These are phyloP conservation scores for Apogon hyalosoma DNA, from an alignment of 2,797 vertebrate species.

Conservation along the genomic window DNA sequence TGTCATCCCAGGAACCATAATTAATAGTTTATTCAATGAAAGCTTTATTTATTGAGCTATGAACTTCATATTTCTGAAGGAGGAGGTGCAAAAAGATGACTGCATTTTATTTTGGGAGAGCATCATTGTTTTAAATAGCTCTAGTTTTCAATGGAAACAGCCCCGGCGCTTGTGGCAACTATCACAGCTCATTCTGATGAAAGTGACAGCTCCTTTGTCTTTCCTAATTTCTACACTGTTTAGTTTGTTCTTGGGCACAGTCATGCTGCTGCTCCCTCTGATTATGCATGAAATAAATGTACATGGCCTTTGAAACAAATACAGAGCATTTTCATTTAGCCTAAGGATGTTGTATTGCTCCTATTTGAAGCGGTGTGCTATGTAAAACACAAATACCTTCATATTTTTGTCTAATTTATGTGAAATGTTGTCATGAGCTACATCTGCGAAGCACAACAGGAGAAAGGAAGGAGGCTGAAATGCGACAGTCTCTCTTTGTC, in stretches of 20 bases:
- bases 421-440: slow-evolving; percentile 17
- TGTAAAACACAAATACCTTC: slow-evolving; percentile 2
- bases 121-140: neutral
- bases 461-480: slow-evolving; percentile 23
- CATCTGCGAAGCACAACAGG: slow-evolving; percentile 20
- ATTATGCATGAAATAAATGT: slow-evolving; percentile 45
- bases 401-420: slow-evolving; percentile 12
- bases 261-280: slow-evolving; percentile 30
- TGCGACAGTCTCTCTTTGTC: slow-evolving; percentile 40
- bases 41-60: neutral
- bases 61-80: slow-evolving; percentile 2
- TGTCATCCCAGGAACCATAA: neutral
- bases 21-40: neutral
- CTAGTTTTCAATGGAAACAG: slow-evolving; percentile 5
- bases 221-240: slow-evolving; percentile 50
- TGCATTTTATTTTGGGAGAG: slow-evolving; percentile 14
- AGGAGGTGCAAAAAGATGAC: neutral
- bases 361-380: slow-evolving; percentile 2
- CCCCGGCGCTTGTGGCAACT: slow-evolving; percentile 38
- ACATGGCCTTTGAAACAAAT: slow-evolving; percentile 46
- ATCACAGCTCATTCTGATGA: slow-evolving; percentile 43
- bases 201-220: slow-evolving; percentile 46
- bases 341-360: slow-evolving; percentile 13
- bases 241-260: slow-evolving; percentile 46
- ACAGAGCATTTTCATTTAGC: slow-evolving; percentile 47